Conservation (phyloP, 1,140 invertebrate genomes). For the Brachionus koreanus region DNA sequence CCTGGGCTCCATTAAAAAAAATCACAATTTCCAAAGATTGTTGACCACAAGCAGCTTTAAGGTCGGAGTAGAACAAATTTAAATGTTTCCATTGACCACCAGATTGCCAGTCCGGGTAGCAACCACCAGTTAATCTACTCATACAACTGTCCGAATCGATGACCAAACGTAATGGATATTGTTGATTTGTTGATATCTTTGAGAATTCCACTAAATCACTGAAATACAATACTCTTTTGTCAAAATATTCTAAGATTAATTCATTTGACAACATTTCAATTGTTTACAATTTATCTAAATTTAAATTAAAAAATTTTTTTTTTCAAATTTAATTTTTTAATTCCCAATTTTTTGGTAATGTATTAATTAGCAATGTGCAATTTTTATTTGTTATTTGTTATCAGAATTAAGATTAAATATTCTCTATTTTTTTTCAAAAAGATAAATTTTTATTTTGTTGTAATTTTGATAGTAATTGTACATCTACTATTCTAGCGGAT, state of each 20-base stretch:
- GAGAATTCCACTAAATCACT: background rate
- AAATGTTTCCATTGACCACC: background rate
- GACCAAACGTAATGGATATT: background rate
- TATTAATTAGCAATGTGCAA: no score
- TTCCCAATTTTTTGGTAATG: no score
- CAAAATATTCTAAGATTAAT: background rate
- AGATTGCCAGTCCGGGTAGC: background rate
- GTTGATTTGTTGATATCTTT: background rate
- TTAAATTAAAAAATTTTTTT: no score
- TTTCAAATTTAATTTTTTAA: no score
- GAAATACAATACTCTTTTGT: background rate
- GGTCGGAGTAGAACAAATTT: background rate
- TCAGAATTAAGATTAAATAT: no score
- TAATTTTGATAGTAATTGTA: no score
- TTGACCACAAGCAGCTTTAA: background rate
- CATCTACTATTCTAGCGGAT: no score
- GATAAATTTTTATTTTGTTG: no score
- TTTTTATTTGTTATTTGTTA: no score
- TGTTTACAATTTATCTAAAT: background rate
- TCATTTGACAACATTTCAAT: background rate
- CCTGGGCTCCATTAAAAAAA: conserved; percentile 1
- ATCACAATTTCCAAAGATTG: background rate
- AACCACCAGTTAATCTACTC: conserved; percentile 1
- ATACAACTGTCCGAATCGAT: background rate
- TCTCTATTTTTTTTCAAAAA: no score